phyloP scores from a whole-genome alignment of 1,140 invertebrate species.

The Wasmannia auropunctata region DNA sequence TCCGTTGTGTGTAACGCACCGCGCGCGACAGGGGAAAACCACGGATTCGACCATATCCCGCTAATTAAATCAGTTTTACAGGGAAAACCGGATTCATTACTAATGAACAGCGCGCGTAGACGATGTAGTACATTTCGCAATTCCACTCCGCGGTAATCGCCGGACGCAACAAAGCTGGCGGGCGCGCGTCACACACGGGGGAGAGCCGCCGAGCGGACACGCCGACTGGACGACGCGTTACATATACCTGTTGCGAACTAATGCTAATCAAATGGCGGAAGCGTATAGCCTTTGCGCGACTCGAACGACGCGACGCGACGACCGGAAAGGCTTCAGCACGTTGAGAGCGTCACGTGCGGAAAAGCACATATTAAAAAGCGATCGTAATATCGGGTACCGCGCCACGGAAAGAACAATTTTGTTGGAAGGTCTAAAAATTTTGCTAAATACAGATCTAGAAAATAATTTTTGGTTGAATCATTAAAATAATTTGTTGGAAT shows the following conservation, averaged over 20 bases:
- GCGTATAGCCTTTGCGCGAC: neutral
- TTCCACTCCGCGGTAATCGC: constrained; percentile 45
- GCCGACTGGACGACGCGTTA: constrained; percentile 43
- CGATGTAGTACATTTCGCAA: constrained; percentile 30
- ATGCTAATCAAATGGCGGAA: constrained; percentile 14
- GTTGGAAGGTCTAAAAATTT: too few species aligned
- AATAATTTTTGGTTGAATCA: too few species aligned
- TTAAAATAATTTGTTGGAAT: too few species aligned
- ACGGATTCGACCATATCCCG: constrained; percentile 22
- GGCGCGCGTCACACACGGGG: constrained; percentile 57
- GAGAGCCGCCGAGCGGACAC: too few species aligned
- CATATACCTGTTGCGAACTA: constrained; percentile 70
- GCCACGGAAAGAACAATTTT: too few species aligned
- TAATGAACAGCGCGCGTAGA: constrained; percentile 63
- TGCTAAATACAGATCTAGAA: too few species aligned
- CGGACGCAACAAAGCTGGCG: constrained; percentile 49
- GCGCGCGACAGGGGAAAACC: neutral
- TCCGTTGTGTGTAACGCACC: neutral
- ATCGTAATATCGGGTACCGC: neutral
- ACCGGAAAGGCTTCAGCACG: neutral
- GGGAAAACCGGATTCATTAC: constrained; percentile 54
- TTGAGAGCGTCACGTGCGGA: neutral
- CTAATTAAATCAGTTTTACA: constrained; percentile 70
- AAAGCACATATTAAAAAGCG: constrained; percentile 6
- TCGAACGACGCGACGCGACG: neutral